Conservation (phyloP, 1,140 invertebrate genomes). For the Telenomus remus region DNA sequence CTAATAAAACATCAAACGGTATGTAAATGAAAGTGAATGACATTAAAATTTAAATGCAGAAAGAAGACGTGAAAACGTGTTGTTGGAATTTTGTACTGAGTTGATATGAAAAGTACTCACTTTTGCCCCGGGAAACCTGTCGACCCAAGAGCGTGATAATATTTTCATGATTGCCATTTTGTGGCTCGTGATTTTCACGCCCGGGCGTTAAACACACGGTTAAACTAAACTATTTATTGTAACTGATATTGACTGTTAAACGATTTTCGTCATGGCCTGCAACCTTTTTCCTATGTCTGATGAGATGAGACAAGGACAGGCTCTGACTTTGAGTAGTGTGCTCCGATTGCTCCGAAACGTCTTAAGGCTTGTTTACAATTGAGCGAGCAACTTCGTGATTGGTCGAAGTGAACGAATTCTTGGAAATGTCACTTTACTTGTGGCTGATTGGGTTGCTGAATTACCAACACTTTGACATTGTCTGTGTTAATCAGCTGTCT, state of each 20-base stretch:
- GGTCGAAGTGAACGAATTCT: not conserved
- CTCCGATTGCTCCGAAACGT: conserved; percentile 9
- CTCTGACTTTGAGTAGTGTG: conserved; percentile 21
- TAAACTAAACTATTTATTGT: conserved; percentile 55
- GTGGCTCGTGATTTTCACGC: not conserved
- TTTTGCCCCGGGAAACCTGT: conserved; percentile 60
- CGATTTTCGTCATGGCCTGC: conserved; percentile 45
- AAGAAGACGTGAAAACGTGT: conserved; percentile 12
- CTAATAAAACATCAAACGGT: too few relatives aligned
- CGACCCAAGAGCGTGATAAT: conserved; percentile 58
- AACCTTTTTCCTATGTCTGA: conserved; percentile 36
- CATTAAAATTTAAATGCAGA: conserved; percentile 20
- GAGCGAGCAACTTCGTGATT: not conserved
- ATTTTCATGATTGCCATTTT: conserved; percentile 64
- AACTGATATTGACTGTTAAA: conserved; percentile 51
- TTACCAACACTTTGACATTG: not conserved
- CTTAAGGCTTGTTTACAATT: conserved; percentile 20
- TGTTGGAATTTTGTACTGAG: conserved; percentile 18
- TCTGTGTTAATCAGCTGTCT: not conserved
- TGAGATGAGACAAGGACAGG: conserved; percentile 40
- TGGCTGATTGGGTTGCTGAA: not conserved
- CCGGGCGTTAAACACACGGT: conserved; percentile 10
- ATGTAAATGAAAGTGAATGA: conserved; percentile 15
- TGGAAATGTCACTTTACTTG: not conserved
- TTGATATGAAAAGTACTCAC: too few relatives aligned